Percentiles rank a stretch among this genome's conserved stretches.
Conservation (phyloP, 2,888 invertebrate species). For the Anodontia alba region DNA sequence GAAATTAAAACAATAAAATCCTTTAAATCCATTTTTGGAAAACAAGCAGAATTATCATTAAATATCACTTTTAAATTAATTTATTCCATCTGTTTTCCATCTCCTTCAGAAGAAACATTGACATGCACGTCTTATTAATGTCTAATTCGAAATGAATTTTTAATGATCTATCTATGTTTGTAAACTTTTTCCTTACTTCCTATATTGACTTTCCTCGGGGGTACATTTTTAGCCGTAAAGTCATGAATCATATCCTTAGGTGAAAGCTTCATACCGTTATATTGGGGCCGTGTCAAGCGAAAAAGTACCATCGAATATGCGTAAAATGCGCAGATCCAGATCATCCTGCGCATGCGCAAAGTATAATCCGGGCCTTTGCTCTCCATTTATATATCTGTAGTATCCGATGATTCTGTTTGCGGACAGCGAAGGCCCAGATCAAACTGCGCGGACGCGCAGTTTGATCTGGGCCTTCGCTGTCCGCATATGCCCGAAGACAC, state of each 20-base stretch:
- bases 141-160: conserved; percentile 16
- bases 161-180: background rate
- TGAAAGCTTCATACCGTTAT: too few species aligned
- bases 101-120: background rate
- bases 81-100: background rate
- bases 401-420: too few species aligned
- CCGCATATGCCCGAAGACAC: too few species aligned
- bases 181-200: conserved; percentile 9
- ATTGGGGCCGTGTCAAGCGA: too few species aligned
- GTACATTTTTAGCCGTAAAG: background rate
- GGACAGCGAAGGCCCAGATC: too few species aligned
- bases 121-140: background rate
- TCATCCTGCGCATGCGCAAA: too few species aligned
- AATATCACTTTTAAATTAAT: background rate
- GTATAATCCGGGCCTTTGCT: too few species aligned
- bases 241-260: background rate
- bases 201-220: background rate
- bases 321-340: too few species aligned
- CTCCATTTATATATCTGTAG: too few species aligned
- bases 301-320: too few species aligned
- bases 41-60: background rate
- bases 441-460: too few species aligned
- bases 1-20: background rate
- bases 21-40: background rate
- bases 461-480: too few species aligned